phyloP scores from a whole-genome alignment of 2,888 invertebrate species.

The Pyrrhosoma nymphula region DNA sequence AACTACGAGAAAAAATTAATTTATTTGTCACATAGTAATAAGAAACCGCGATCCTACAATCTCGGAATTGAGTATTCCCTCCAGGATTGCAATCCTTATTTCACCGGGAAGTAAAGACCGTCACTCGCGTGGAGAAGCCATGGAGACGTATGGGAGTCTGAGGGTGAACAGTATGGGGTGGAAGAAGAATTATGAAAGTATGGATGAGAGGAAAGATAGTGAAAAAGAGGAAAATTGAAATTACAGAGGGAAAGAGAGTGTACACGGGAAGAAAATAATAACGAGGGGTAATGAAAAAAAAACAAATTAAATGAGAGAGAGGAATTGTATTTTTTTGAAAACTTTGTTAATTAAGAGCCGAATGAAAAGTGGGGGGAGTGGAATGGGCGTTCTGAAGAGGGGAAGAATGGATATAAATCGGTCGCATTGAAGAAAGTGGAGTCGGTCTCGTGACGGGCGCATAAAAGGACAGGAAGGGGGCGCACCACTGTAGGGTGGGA shows the following conservation, averaged over 20 bases:
- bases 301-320: neutral
- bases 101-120: too few species aligned
- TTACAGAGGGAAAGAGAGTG: neutral
- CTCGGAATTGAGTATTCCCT: too few species aligned
- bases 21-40: too few species aligned
- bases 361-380: slow-evolving; percentile 45
- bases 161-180: neutral
- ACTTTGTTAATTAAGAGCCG: slow-evolving; percentile 66
- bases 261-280: neutral
- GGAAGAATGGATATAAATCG: slow-evolving; percentile 27
- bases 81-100: too few species aligned
- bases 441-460: neutral
- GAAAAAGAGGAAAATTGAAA: neutral
- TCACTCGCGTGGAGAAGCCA: neutral
- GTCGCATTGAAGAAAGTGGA: neutral
- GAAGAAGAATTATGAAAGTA: neutral
- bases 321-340: neutral
- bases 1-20: too few species aligned
- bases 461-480: neutral
- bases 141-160: neutral
- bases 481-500: neutral
- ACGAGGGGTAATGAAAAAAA: neutral
- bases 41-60: too few species aligned
- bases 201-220: neutral
- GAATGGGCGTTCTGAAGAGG: neutral